Evolutionary conservation across 2,113 vertebrate species (phyloP).

Genomic region (Anser brachyrhynchus): DNA sequence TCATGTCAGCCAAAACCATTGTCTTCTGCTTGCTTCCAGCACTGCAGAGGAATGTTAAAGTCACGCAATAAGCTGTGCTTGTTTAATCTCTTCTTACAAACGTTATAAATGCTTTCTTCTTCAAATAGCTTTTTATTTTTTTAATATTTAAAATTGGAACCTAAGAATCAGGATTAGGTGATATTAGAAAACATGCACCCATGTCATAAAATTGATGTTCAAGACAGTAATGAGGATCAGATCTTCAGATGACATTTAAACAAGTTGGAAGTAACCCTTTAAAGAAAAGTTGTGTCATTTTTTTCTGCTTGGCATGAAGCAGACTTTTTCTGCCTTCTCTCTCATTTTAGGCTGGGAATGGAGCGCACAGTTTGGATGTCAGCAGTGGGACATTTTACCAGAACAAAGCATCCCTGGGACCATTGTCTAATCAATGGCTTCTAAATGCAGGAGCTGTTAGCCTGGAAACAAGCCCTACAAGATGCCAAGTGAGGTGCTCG

Average conservation of each 20-base stretch:
- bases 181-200: neutral
- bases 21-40: neutral
- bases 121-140: neutral
- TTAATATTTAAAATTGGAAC: neutral
- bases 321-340: constrained; percentile 21
- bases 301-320: neutral
- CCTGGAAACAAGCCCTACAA: neutral
- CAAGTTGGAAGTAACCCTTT: neutral
- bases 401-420: neutral
- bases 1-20: neutral
- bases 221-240: neutral
- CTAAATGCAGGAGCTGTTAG: neutral
- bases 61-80: neutral
- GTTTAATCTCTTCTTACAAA: constrained; percentile 13
- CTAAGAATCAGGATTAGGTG: neutral
- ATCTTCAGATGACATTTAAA: constrained; percentile 7
- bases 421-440: neutral
- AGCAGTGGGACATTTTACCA: neutral
- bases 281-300: neutral
- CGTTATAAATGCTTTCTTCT: neutral
- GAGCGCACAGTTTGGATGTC: neutral
- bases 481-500: constrained; percentile 61
- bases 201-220: neutral
- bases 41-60: constrained; percentile 14
- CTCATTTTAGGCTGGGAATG: constrained; percentile 53